Evolutionary conservation across 2,797 vertebrate genomes (phyloP).

Genomic region (Ambastaia sidthimunki): DNA sequence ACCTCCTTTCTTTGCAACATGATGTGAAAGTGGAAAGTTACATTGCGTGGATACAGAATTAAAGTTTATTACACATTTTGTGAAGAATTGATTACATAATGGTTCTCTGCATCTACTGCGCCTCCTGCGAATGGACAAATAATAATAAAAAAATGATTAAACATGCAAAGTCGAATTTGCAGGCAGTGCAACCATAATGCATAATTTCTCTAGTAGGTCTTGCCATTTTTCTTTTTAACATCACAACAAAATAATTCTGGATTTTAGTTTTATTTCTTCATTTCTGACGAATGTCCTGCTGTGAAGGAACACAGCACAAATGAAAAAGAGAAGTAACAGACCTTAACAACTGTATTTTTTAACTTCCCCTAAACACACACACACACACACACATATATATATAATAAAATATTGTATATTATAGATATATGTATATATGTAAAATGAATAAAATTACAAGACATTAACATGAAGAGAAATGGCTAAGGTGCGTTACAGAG

Average conservation of each 20-base stretch:
- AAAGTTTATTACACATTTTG: background rate
- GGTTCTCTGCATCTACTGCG: background rate
- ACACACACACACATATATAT: no score
- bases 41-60: background rate
- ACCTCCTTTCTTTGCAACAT: background rate
- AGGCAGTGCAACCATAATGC: background rate
- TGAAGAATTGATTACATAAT: background rate
- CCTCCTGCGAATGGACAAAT: background rate
- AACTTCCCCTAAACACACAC: no score
- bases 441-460: no score
- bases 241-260: background rate
- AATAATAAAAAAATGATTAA: slow-evolving; percentile 7
- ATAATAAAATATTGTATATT: no score
- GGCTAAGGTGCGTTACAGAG: background rate
- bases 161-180: background rate
- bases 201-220: no score
- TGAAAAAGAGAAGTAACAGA: no score
- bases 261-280: background rate
- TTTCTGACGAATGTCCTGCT: background rate
- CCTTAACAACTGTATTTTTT: no score
- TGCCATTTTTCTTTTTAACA: background rate
- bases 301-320: no score
- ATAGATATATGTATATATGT: no score
- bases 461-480: no score
- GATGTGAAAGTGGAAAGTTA: background rate